phyloP scores from a whole-genome alignment of 2,797 vertebrate genomes.

The Myotis pilosus region DNA sequence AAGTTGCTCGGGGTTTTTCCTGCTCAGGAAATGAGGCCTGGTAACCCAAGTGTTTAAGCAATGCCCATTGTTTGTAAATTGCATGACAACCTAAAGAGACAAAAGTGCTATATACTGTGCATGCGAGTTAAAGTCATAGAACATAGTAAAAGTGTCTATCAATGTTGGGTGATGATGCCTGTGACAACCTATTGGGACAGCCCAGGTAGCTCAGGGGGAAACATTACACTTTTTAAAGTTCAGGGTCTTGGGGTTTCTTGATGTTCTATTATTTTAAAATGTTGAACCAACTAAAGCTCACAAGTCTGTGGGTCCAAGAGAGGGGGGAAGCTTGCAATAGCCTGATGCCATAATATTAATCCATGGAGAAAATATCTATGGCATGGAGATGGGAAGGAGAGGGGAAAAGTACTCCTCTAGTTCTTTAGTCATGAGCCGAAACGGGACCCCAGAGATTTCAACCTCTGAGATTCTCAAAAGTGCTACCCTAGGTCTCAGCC shows the following conservation, averaged over 20 bases:
- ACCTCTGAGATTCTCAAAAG: neutral
- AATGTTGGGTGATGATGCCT: too few relatives aligned
- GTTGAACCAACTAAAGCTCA: neutral
- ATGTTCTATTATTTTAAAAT: slow-evolving; percentile 1
- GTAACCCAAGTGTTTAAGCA: neutral
- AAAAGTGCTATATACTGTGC: neutral
- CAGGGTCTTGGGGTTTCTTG: neutral
- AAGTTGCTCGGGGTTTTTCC: neutral
- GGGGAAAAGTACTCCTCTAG: neutral
- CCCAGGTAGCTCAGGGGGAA: neutral
- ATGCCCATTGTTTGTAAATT: neutral
- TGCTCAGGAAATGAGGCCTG: neutral
- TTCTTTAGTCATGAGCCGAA: neutral
- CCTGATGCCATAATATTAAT: neutral
- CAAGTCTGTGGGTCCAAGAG: neutral
- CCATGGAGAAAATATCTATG: neutral
- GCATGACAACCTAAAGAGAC: neutral
- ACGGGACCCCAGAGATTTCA: neutral
- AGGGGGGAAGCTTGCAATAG: neutral
- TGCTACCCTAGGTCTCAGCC: neutral
- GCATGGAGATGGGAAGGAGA: neutral
- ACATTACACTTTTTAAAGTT: neutral
- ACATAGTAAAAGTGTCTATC: neutral
- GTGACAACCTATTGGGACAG: neutral
- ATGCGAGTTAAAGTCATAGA: neutral